Evolutionary conservation across 2,888 invertebrate species (phyloP), one percentile per base, ranked within the genome.

Genomic region (Salpingus planirostris): DNA sequence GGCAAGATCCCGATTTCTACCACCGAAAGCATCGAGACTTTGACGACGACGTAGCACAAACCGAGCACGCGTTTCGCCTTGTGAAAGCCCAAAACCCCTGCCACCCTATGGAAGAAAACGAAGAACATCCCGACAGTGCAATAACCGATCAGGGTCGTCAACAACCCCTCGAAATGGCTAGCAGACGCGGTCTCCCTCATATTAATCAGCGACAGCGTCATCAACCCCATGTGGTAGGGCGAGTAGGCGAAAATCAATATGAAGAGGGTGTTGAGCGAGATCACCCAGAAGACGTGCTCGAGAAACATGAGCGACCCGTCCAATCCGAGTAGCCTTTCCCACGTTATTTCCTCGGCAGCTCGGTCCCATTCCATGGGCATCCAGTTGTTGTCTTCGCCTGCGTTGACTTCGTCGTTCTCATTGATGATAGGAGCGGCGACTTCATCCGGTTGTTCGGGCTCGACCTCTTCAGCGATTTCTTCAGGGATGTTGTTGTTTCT

Each of bases 231-330:
- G 52, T 93, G 91, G 61, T 93, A 96, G 0, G 97, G 97, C 49
- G 87, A 86, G 59, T 93, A 97, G 23, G 96, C 97, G 68, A 98
- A 98, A 11, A 95, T 85, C 41, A 97, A 75, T 44, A 97, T 96
- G 60, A 97, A 97, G 33, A 97, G 71, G 1, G 96, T 93, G 59
- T 98, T 97, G 14, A 98, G 67, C 0, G 95, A 93, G 11, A 97
- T 91, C 13, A 97, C 95, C 97, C 97, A 98, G 61, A 98, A 96
- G 0, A 98, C 96, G 69, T 98, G 97, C 62, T 98, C 98, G 31
- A 98, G 66, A 60, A 98, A 98, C 27, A 95, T 86, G 52, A 97
- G 75, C 0, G 96, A 96, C 0, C 97, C 97, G 65, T 98, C 97
- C 6, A 98, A 66, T 0, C 97, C 97, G 1, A 98, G 70, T 3